Conservation (phyloP, 2,888 invertebrate genomes). For the Clusia tigrina region DNA sequence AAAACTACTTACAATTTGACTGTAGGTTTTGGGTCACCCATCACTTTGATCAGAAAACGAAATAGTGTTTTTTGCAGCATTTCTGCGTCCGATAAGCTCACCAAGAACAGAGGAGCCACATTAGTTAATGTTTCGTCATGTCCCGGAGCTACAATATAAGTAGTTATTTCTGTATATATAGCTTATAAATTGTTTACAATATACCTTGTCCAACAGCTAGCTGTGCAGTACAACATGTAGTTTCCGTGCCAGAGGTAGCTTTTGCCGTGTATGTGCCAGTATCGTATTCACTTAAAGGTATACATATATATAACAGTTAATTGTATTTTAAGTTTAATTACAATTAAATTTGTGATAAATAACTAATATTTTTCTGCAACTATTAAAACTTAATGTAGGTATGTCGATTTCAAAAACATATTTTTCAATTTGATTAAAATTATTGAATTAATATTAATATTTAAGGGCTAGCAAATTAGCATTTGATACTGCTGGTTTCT, state of each 20-base stretch:
- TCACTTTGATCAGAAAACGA: constrained; percentile 87
- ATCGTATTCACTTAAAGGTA: constrained; percentile 71
- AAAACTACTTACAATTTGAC: constrained; percentile 82
- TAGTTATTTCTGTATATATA: not conserved
- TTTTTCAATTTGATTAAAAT: too few relatives aligned
- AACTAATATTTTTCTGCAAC: too few relatives aligned
- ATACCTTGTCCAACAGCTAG: constrained; percentile 84
- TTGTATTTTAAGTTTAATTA: not conserved
- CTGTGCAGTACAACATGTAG: constrained; percentile 85
- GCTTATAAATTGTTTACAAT: not conserved
- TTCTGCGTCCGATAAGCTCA: constrained; percentile 87
- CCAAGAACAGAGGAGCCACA: constrained; percentile 83
- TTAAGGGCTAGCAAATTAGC: too few relatives aligned
- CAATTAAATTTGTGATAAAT: too few relatives aligned
- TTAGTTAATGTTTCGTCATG: constrained; percentile 75
- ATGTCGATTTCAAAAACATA: too few relatives aligned
- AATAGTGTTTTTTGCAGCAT: constrained; percentile 85
- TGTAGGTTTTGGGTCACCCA: constrained; percentile 87
- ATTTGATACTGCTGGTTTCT: too few relatives aligned
- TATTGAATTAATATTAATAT: too few relatives aligned
- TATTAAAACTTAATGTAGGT: too few relatives aligned
- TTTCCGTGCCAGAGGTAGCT: constrained; percentile 82
- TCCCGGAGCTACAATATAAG: constrained; percentile 65
- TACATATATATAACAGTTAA: not conserved
- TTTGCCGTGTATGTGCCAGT: constrained; percentile 90